Percentiles rank a stretch among this genome's conserved stretches.
Conservation (phyloP, 2,888 invertebrate species). For the Hypolimnas misippus region DNA sequence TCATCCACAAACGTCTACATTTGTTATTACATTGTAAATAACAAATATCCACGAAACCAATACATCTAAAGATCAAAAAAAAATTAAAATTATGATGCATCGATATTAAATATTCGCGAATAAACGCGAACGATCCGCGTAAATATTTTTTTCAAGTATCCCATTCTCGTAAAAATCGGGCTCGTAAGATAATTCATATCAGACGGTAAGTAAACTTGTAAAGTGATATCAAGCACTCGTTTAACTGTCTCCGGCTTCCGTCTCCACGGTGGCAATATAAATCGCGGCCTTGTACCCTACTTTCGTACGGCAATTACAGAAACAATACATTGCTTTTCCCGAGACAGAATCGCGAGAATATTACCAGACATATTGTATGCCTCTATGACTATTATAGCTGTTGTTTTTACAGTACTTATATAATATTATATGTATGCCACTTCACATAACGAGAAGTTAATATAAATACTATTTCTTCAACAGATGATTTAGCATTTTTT, state of each 20-base stretch:
- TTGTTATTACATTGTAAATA: no score
- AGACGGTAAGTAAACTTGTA: constrained; percentile 15
- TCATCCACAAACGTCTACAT: neutral
- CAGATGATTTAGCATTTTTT: no score
- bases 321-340: constrained; percentile 48
- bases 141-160: neutral
- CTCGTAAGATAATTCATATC: constrained; percentile 5
- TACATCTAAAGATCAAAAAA: no score
- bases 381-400: neutral
- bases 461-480: no score
- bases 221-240: constrained; percentile 43
- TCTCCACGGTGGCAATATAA: constrained; percentile 48
- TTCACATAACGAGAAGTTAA: no score
- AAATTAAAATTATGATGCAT: no score
- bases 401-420: neutral
- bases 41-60: no score
- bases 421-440: neutral
- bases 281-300: constrained; percentile 61
- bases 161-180: neutral
- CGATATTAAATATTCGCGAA: no score
- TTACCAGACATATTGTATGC: neutral
- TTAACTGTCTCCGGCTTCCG: constrained; percentile 49
- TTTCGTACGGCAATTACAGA: constrained; percentile 58
- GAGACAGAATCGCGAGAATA: constrained; percentile 41
- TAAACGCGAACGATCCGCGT: neutral